Evolutionary conservation across 1,140 invertebrate species (phyloP).

Genomic region (Heliconius nattereri): DNA sequence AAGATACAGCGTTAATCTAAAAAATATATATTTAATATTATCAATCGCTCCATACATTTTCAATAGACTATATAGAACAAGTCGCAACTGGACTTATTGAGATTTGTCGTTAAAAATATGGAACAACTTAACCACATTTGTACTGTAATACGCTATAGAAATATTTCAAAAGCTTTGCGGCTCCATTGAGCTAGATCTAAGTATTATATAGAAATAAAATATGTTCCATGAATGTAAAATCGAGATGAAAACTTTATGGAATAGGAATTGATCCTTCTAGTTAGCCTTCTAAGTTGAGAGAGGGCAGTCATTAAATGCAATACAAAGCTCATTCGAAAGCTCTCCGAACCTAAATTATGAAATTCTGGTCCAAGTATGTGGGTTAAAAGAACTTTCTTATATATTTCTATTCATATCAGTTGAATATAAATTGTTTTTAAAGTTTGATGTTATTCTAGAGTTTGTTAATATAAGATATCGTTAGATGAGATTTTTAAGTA

Average conservation of each 20-base stretch:
- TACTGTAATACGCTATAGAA: slow-evolving; percentile 8
- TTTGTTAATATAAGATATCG: no score
- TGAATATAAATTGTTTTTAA: background rate
- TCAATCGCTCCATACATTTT: no score
- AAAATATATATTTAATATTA: no score
- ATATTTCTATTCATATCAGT: background rate
- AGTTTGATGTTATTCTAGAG: no score
- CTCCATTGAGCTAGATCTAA: slow-evolving; percentile 7
- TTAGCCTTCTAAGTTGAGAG: slow-evolving; percentile 10
- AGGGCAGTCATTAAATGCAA: slow-evolving; percentile 8
- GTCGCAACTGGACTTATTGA: background rate
- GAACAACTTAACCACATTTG: slow-evolving; percentile 7
- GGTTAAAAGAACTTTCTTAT: slow-evolving; percentile 11
- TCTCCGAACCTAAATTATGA: background rate
- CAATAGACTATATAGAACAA: background rate
- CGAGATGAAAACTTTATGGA: background rate
- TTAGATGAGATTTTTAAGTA: no score
- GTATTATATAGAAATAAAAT: background rate
- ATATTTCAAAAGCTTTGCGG: slow-evolving; percentile 3
- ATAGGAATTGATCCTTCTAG: background rate
- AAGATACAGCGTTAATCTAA: no score
- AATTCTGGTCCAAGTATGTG: background rate
- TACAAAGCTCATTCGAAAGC: background rate
- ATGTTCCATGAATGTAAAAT: background rate
- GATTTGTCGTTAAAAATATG: background rate